phyloP scores from a whole-genome alignment of 2,113 vertebrate species.

The Notechis scutatus region DNA sequence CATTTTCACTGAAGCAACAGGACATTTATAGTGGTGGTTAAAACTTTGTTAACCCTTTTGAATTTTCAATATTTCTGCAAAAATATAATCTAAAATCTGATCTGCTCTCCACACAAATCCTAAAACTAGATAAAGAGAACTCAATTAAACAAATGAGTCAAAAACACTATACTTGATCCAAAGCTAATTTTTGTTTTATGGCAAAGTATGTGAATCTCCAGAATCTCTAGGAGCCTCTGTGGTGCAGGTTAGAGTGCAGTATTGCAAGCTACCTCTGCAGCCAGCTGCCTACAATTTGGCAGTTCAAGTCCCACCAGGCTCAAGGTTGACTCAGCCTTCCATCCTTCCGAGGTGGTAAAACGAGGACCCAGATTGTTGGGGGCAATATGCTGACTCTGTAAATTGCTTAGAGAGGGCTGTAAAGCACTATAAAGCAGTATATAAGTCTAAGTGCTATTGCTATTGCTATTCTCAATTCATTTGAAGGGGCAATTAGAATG shows the following conservation, averaged over 20 bases:
- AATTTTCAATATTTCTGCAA: neutral
- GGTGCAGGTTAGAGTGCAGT: too few relatives aligned
- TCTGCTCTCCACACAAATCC: neutral
- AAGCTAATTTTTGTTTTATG: neutral
- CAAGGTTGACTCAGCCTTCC: too few relatives aligned
- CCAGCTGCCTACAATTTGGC: too few relatives aligned
- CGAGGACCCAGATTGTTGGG: too few relatives aligned
- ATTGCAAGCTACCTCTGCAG: too few relatives aligned
- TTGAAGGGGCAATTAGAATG: neutral
- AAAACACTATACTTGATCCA: neutral
- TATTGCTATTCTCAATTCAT: neutral
- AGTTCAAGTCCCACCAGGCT: too few relatives aligned
- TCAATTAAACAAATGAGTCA: neutral
- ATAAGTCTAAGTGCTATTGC: too few relatives aligned
- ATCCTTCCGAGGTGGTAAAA: too few relatives aligned
- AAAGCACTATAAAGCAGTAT: too few relatives aligned
- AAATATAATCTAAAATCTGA: neutral
- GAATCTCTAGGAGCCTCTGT: neutral
- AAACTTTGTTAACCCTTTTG: neutral
- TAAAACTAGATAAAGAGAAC: neutral
- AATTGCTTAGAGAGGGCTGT: too few relatives aligned
- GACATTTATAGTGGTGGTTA: neutral
- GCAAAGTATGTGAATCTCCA: neutral
- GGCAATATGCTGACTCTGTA: too few relatives aligned
- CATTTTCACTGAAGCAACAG: neutral